phyloP scores from a whole-genome alignment of 2,888 invertebrate species.

The Ectropis crepuscularia region DNA sequence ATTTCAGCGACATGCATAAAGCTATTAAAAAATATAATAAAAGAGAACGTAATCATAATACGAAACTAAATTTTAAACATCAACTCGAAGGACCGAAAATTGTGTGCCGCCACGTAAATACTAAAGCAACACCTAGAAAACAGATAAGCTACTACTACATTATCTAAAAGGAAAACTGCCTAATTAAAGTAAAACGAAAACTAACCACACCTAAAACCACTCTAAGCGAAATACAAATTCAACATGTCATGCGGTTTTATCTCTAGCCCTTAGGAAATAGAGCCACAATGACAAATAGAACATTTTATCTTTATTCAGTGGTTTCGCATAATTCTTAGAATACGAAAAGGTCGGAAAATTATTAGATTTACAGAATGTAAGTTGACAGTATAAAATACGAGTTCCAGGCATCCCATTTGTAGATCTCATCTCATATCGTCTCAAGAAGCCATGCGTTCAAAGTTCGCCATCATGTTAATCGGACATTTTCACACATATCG shows the following conservation, averaged over 20 bases:
- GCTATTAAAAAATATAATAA: conserved; percentile 20
- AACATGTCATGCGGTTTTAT: conserved; percentile 33
- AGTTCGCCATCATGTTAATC: too few species aligned
- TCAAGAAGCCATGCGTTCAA: too few species aligned
- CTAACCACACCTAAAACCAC: conserved; percentile 36
- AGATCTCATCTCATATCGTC: too few species aligned
- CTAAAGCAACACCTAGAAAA: conserved; percentile 15
- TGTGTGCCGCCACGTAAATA: background rate
- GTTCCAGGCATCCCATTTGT: too few species aligned
- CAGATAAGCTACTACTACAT: conserved; percentile 15
- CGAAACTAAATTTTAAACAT: background rate
- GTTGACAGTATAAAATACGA: too few species aligned
- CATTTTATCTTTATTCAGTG: too few species aligned
- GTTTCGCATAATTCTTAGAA: too few species aligned
- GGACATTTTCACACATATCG: too few species aligned
- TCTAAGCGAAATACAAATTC: conserved; percentile 34
- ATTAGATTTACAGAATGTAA: too few species aligned
- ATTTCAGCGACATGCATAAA: conserved; percentile 28
- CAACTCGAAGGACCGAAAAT: conserved; percentile 10
- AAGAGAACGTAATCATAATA: conserved; percentile 17
- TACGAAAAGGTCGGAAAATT: too few species aligned
- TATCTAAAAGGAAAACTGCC: conserved; percentile 13
- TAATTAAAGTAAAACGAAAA: conserved; percentile 15
- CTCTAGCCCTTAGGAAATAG: conserved; percentile 15
- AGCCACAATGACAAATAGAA: too few species aligned